These are phyloP conservation scores for Pycnomerus fuliginosus DNA, from an alignment of 2,888 invertebrate species.

Conservation along the genomic window DNA sequence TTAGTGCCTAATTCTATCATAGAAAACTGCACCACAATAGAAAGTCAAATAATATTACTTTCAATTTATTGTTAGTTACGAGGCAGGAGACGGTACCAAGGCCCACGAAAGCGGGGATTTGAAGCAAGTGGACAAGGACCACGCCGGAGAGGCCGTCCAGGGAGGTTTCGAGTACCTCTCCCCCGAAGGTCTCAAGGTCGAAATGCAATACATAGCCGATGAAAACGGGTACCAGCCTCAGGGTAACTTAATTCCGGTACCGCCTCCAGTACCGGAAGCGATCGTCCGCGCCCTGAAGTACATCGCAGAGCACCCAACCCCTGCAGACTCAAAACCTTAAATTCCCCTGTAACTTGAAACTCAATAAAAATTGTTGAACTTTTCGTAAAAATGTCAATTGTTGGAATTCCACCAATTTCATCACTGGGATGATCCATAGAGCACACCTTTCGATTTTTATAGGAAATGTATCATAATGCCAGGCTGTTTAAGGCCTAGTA, in stretches of 20 bases:
- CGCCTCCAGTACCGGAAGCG: constrained; percentile 47
- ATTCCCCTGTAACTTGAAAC: not conserved
- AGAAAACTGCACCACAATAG: too few species aligned
- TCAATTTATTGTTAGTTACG: too few species aligned
- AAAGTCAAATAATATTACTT: not conserved
- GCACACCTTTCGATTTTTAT: constrained; percentile 14
- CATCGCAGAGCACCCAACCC: constrained; percentile 52
- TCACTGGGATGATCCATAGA: constrained; percentile 11
- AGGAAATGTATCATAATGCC: constrained; percentile 23
- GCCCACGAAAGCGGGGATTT: constrained; percentile 4
- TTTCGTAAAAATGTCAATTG: not conserved
- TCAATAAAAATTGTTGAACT: not conserved
- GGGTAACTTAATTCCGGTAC: constrained; percentile 32
- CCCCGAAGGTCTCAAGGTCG: constrained; percentile 37
- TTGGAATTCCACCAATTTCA: not conserved
- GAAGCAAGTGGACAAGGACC: constrained; percentile 34
- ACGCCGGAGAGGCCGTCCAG: constrained; percentile 38
- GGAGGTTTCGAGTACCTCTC: constrained; percentile 51
- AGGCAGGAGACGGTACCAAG: constrained; percentile 9
- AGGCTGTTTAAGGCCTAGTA: constrained; percentile 22
- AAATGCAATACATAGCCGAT: constrained; percentile 38
- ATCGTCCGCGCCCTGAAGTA: constrained; percentile 61
- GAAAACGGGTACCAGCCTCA: constrained; percentile 42
- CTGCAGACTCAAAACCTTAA: constrained; percentile 3
- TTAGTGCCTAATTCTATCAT: not conserved